Percentiles rank a stretch among this genome's conserved stretches.
Conservation (phyloP, 2,888 invertebrate species). For the Neelides folsomi region DNA sequence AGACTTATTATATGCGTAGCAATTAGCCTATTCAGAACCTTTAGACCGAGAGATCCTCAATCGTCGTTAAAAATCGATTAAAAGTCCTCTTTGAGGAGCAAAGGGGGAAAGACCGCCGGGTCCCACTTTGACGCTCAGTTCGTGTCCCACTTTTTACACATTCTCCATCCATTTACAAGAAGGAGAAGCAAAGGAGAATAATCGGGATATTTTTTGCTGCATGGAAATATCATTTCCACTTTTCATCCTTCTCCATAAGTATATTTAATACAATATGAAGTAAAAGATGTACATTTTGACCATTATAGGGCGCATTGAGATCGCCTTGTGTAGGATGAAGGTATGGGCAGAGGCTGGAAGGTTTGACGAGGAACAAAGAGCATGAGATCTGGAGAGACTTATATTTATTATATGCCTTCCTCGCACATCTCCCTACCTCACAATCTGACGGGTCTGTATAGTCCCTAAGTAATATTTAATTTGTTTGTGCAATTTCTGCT, state of each 20-base stretch:
- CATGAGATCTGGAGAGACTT: too few species aligned
- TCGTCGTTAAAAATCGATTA: slow-evolving; percentile 27
- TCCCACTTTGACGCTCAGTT: neutral
- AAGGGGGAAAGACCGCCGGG: neutral
- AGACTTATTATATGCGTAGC: slow-evolving; percentile 17
- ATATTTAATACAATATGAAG: too few species aligned
- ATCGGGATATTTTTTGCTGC: too few species aligned
- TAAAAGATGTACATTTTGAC: too few species aligned
- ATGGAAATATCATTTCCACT: too few species aligned
- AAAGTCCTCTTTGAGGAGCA: slow-evolving; percentile 3
- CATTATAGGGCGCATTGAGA: too few species aligned
- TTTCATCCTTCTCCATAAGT: too few species aligned
- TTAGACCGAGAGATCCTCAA: slow-evolving; percentile 16
- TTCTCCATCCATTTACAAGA: neutral
- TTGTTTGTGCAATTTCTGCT: slow-evolving; percentile 3
- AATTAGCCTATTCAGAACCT: slow-evolving; percentile 17
- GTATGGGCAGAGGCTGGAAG: too few species aligned
- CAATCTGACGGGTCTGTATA: neutral
- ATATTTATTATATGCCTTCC: too few species aligned
- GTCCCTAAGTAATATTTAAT: neutral
- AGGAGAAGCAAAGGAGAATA: too few species aligned
- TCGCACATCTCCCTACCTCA: neutral
- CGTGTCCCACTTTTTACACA: slow-evolving; percentile 12
- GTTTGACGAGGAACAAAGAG: too few species aligned
- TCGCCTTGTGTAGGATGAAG: too few species aligned